These are phyloP conservation scores for Tortricodes alternella DNA, from an alignment of 2,888 invertebrate genomes.

Conservation along the genomic window DNA sequence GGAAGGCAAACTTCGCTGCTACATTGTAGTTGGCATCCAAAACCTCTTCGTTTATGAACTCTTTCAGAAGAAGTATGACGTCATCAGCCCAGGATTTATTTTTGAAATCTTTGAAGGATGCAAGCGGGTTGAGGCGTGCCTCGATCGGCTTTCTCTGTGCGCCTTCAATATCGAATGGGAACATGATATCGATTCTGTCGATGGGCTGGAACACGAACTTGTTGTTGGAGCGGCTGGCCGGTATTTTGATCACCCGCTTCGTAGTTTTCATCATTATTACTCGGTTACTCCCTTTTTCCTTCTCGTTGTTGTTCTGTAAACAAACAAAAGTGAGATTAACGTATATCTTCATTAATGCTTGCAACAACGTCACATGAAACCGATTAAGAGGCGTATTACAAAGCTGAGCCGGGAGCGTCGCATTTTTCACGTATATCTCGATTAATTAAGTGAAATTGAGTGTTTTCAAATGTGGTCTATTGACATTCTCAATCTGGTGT, in stretches of 20 bases:
- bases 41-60: conserved; percentile 62
- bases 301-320: conserved; percentile 83
- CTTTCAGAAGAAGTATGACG: conserved; percentile 58
- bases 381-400: too few relatives aligned
- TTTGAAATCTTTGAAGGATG: conserved; percentile 59
- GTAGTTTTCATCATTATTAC: conserved; percentile 88
- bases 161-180: conserved; percentile 63
- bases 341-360: background rate
- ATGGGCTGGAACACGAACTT: conserved; percentile 69
- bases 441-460: too few relatives aligned
- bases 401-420: too few relatives aligned
- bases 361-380: background rate
- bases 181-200: conserved; percentile 69
- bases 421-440: too few relatives aligned
- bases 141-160: conserved; percentile 58
- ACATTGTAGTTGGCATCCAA: conserved; percentile 61
- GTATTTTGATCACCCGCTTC: conserved; percentile 87
- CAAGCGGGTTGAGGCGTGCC: conserved; percentile 57
- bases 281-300: conserved; percentile 81
- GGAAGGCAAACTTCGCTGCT: conserved; percentile 70
- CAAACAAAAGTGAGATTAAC: conserved; percentile 32
- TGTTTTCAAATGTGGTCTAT: too few relatives aligned
- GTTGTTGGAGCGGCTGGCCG: conserved; percentile 66
- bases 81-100: conserved; percentile 71
- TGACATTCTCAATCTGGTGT: too few relatives aligned